These are phyloP conservation scores for Anthoscopus minutus DNA, from an alignment of 2,113 vertebrate species.

Conservation along the genomic window DNA sequence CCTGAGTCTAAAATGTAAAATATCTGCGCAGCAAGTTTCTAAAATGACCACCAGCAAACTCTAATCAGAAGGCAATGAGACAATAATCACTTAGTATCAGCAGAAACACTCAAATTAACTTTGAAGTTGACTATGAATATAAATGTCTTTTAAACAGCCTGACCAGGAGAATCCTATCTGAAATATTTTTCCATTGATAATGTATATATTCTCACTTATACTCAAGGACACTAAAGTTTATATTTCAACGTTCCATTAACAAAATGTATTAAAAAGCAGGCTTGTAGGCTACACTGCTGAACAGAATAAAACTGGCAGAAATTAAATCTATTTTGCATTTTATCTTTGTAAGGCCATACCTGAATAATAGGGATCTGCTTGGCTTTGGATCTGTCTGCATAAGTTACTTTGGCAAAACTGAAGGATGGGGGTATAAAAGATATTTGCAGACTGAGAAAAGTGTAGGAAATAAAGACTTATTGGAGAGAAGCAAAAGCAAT, in stretches of 20 bases:
- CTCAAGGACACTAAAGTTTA: neutral
- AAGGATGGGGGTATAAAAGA: neutral
- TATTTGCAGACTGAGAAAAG: neutral
- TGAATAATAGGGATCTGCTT: neutral
- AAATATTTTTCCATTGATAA: neutral
- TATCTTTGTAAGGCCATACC: neutral
- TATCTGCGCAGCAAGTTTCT: neutral
- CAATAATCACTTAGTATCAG: neutral
- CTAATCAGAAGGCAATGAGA: neutral
- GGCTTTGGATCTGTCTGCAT: neutral
- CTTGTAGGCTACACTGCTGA: neutral
- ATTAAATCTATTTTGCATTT: neutral
- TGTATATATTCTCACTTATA: neutral
- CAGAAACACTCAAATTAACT: neutral
- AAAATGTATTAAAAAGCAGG: neutral
- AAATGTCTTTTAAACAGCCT: neutral
- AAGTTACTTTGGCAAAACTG: neutral
- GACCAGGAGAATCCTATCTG: neutral
- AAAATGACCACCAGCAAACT: neutral
- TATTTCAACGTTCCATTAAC: neutral
- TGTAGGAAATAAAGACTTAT: neutral
- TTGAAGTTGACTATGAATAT: neutral
- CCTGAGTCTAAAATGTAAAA: neutral
- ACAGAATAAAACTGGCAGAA: neutral
- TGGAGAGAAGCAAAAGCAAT: neutral